Percentiles rank a stretch among this genome's conserved stretches.
Conservation (phyloP, 2,113 vertebrate species). For the Etia nguti region DNA sequence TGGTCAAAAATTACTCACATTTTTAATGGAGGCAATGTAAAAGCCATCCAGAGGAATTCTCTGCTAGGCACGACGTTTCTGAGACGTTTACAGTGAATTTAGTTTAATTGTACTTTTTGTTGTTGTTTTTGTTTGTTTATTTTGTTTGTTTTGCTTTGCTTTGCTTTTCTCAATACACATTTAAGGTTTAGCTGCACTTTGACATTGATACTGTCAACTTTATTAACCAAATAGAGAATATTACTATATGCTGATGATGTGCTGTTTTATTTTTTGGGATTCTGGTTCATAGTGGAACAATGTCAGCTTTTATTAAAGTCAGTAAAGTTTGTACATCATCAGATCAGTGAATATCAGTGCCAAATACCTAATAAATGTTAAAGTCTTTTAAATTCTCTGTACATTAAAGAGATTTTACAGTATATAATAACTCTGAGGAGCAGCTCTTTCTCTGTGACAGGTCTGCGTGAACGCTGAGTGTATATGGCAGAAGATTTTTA, state of each 20-base stretch:
- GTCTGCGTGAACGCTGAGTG: not conserved
- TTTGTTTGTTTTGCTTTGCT: too few species aligned
- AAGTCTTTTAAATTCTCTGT: not conserved
- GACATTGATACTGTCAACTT: not conserved
- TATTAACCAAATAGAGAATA: not conserved
- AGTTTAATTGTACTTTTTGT: too few species aligned
- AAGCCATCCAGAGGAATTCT: too few species aligned
- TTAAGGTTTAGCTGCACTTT: not conserved
- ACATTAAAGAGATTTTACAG: not conserved
- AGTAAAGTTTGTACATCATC: not conserved
- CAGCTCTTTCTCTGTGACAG: not conserved
- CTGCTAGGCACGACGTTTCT: too few species aligned
- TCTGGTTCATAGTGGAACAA: not conserved
- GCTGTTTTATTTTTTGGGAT: not conserved
- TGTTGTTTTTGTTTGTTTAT: too few species aligned
- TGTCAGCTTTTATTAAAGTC: not conserved
- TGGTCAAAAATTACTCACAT: too few species aligned
- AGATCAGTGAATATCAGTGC: not conserved
- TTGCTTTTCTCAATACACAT: not conserved
- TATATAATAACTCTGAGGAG: not conserved
- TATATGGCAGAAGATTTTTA: not conserved
- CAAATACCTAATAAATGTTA: not conserved
- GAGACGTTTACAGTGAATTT: too few species aligned
- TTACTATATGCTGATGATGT: not conserved
- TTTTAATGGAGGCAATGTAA: too few species aligned